phyloP scores from a whole-genome alignment of 2,797 vertebrate genomes.

The Bryconaethiops microstoma region DNA sequence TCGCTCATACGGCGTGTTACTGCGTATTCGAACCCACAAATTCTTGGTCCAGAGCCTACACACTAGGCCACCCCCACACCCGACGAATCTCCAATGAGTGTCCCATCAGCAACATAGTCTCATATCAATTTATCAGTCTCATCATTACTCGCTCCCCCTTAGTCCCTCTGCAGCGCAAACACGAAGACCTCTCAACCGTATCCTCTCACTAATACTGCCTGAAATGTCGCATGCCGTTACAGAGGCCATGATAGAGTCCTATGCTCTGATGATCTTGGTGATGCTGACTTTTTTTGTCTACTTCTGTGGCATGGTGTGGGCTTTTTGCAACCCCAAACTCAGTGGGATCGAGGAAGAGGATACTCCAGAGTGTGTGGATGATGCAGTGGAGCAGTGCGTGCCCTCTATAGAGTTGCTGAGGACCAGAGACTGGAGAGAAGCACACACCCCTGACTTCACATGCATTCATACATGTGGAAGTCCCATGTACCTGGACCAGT shows the following conservation, averaged over 20 bases:
- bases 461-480: background rate
- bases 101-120: too few relatives aligned
- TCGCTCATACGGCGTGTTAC: too few relatives aligned
- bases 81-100: too few relatives aligned
- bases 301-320: conserved; percentile 84
- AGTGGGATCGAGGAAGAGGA: conserved; percentile 68
- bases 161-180: background rate
- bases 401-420: conserved; percentile 47
- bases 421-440: conserved; percentile 48
- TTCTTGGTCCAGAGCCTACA: too few relatives aligned
- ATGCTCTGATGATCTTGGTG: conserved; percentile 80
- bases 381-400: conserved; percentile 31
- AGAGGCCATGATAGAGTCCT: conserved; percentile 81
- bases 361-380: conserved; percentile 15
- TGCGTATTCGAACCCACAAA: too few relatives aligned
- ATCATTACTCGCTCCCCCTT: background rate
- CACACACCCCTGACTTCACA: background rate
- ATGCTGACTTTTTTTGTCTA: conserved; percentile 82
- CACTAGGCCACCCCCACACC: too few relatives aligned
- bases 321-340: conserved; percentile 81
- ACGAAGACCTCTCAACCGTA: conserved; percentile 9
- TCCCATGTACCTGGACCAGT: background rate
- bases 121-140: background rate
- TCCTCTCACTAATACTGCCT: background rate
- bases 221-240: conserved; percentile 75